phyloP scores from a whole-genome alignment of 2,113 vertebrate species.

The Athene cunicularia region DNA sequence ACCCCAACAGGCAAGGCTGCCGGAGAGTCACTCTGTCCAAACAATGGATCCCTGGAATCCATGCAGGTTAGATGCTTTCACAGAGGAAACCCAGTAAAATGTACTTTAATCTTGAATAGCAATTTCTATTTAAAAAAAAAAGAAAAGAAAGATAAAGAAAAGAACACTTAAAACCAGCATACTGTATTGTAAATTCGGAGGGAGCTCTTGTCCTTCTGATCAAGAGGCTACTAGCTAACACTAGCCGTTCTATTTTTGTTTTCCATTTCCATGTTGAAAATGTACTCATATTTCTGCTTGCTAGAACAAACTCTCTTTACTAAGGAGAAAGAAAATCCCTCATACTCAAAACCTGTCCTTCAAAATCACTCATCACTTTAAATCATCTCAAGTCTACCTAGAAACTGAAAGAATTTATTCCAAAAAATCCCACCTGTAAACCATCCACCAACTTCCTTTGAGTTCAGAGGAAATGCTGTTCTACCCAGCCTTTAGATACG shows the following conservation, averaged over 20 bases:
- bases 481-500: neutral
- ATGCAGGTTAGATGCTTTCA: slow-evolving; percentile 68
- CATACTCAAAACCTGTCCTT: neutral
- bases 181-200: neutral
- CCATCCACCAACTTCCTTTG: neutral
- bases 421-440: neutral
- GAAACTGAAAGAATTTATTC: neutral
- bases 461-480: neutral
- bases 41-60: slow-evolving; percentile 61
- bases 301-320: neutral
- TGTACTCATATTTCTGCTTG: neutral
- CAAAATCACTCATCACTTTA: neutral
- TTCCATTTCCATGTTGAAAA: neutral
- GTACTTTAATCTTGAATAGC: neutral
- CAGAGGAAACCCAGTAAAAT: slow-evolving; percentile 26
- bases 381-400: neutral
- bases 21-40: slow-evolving; percentile 63
- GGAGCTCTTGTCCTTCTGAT: neutral
- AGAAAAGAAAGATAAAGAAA: neutral
- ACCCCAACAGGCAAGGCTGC: neutral
- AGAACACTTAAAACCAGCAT: neutral
- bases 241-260: neutral
- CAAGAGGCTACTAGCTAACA: neutral
- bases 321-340: neutral
- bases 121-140: neutral